phyloP scores from a whole-genome alignment of 2,888 invertebrate genomes.

The Petrolisthes manimaculis region DNA sequence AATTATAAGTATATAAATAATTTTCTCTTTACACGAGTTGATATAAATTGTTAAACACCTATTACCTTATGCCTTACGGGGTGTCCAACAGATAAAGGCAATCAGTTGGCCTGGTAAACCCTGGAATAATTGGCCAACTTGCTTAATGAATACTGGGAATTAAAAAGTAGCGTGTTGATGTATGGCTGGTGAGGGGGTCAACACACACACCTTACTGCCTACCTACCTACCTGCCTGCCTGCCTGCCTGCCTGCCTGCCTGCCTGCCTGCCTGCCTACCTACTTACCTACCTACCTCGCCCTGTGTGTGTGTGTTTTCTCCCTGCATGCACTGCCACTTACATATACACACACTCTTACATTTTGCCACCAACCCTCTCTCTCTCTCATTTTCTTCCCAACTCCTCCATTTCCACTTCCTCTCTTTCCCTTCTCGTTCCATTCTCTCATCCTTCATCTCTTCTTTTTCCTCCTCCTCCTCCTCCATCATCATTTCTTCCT shows the following conservation, averaged over 20 bases:
- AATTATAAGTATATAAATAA: too few species aligned
- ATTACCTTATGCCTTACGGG: too few species aligned
- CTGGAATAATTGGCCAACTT: background rate
- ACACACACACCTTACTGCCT: background rate
- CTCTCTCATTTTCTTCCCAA: background rate
- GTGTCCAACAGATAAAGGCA: too few species aligned
- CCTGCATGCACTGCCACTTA: background rate
- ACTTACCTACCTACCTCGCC: background rate
- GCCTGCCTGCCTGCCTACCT: background rate
- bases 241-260: background rate
- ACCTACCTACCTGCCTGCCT: background rate
- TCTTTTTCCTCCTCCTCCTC: background rate
- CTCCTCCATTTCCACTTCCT: background rate
- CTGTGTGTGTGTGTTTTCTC: background rate
- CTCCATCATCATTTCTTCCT: background rate
- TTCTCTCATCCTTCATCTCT: background rate
- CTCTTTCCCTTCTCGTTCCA: background rate
- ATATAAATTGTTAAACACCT: too few species aligned
- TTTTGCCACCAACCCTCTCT: background rate
- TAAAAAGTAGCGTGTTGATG: background rate
- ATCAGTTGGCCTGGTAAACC: too few species aligned
- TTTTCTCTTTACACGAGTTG: too few species aligned
- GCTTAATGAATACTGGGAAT: background rate
- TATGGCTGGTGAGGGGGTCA: background rate
- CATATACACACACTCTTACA: background rate